Base-by-base conservation (phyloP, 2,797 vertebrate species). In the Syndactyla subalaris region DNA sequence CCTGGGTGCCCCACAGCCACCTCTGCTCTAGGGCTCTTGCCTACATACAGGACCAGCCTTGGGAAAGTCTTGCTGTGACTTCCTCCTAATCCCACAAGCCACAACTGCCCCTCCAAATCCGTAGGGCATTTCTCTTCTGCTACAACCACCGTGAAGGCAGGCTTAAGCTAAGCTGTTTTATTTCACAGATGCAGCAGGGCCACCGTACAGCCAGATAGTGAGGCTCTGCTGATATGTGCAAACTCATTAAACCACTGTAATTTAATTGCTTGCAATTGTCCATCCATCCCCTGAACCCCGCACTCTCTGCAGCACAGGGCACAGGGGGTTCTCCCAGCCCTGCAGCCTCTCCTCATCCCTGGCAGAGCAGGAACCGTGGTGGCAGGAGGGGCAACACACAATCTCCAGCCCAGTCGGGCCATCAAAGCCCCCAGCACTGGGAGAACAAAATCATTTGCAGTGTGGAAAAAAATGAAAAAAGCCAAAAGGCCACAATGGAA, bases 181-280 rank as follows among this genome's bases (percentile, higher is more conserved):
- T 90, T 94, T 75, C 89, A 43, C 79, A 58, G 71, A 77, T 38
- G 14, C 62, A 55, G 66, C 73, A 18, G 6, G 81, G 74, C 70
- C 84, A 30, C 79, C 70, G 5, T 6, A 15, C 18, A 38, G 24
- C 54, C 80, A 85, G 92, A 29, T 5, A 77, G 41, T 0, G 8
- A 68, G 48, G 85, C 85, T 92, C 58, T 75, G 89, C 92, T 63
- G 85, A 23, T 87, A 36, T 17, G 62, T 73, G 66, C 73, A 88
- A 92, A 84, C 83, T 92, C 96, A 81, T 97, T 97, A 95, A 94
- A 75, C 0, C 45, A 59, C 8, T 2, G 9, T 41, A 81, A 88
- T 94, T 92, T 93, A 96, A 96, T 93, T 94, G 95, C 90, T 68
- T 62, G 46, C 79, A 68, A 52, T 66, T 91, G 93, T 81, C 93